These are phyloP conservation scores for Malacoraja senta DNA, from an alignment of 2,797 vertebrate species.

Conservation along the genomic window DNA sequence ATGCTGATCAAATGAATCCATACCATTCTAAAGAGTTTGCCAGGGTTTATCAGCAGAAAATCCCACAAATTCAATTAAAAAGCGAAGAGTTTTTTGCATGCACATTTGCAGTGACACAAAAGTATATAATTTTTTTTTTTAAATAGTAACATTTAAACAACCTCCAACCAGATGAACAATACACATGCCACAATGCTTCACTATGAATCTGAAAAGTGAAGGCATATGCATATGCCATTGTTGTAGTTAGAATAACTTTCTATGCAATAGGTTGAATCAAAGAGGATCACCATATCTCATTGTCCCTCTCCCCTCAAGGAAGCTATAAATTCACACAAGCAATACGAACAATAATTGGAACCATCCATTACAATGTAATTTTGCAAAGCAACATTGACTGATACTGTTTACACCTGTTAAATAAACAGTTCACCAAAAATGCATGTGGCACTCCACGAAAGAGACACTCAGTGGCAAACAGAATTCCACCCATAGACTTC, in stretches of 20 bases:
- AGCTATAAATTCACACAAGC: neutral
- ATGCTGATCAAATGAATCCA: neutral
- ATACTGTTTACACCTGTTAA: neutral
- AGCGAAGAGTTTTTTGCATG: neutral
- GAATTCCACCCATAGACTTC: neutral
- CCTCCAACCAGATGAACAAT: neutral
- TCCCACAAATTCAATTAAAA: neutral
- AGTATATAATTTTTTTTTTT: neutral
- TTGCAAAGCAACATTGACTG: neutral
- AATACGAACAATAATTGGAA: neutral
- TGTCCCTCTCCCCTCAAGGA: neutral
- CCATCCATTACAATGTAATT: neutral
- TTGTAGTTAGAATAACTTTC: neutral
- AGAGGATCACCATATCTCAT: too few relatives aligned
- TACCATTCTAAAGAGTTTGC: neutral
- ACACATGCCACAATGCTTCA: neutral
- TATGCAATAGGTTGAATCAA: neutral
- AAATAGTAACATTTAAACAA: neutral
- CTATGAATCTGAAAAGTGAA: neutral
- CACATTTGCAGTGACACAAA: neutral
- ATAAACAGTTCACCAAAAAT: neutral
- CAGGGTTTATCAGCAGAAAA: slow-evolving; percentile 11
- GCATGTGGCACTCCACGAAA: neutral
- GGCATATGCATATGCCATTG: neutral
- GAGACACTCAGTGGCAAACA: neutral